Conservation (phyloP, 2,888 invertebrate genomes). For the Heliconius charithonia region DNA sequence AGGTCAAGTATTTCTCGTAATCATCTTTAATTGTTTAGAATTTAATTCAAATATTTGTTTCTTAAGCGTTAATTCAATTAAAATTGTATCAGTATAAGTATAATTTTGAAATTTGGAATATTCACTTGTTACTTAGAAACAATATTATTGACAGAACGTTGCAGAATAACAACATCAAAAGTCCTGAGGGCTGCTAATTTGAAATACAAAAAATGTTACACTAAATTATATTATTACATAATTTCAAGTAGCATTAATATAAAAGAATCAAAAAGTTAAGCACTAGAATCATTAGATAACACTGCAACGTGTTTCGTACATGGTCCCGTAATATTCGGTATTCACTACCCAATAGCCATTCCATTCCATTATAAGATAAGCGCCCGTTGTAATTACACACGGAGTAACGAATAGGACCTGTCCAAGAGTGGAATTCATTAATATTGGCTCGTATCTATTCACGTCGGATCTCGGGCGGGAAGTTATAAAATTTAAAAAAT, state of each 20-base stretch:
- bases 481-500: conserved; percentile 61
- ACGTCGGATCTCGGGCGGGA: conserved; percentile 54
- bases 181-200: not conserved
- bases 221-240: too few species aligned
- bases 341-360: conserved; percentile 33
- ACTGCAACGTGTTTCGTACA: conserved; percentile 10
- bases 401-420: conserved; percentile 60
- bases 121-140: not conserved
- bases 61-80: not conserved
- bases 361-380: conserved; percentile 58
- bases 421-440: conserved; percentile 69
- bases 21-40: not conserved
- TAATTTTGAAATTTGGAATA: not conserved
- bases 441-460: conserved; percentile 60
- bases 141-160: not conserved
- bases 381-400: conserved; percentile 62
- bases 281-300: not conserved
- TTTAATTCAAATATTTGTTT: not conserved
- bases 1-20: conserved; percentile 13
- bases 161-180: not conserved
- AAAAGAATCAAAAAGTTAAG: not conserved
- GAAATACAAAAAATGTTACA: not conserved
- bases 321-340: not conserved
- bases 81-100: not conserved
- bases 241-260: not conserved